Conservation (phyloP, 2,113 vertebrate genomes). For the Pelvicachromis taeniatus region DNA sequence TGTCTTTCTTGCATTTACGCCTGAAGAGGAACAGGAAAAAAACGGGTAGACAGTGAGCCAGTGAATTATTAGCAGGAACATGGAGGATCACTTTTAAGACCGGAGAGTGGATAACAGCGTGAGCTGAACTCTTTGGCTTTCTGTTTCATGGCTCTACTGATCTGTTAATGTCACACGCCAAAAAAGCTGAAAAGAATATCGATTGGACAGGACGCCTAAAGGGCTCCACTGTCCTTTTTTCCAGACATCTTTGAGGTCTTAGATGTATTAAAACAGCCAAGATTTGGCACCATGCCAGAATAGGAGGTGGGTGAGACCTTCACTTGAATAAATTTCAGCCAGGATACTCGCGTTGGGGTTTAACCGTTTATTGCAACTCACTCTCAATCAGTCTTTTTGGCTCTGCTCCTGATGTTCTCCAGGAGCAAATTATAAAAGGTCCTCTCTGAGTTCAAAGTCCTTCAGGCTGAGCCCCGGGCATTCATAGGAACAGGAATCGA, state of each 20-base stretch:
- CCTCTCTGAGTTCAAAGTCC: neutral
- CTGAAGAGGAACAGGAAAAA: neutral
- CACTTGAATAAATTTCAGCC: neutral
- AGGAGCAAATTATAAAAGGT: neutral
- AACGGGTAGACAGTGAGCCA: neutral
- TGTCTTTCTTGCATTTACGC: neutral
- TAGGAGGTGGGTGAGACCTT: neutral
- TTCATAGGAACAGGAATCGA: neutral
- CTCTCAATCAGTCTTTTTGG: neutral
- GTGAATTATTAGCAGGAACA: slow-evolving; percentile 11
- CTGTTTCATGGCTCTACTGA: slow-evolving; percentile 42
- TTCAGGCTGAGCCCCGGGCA: neutral
- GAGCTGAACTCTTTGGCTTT: slow-evolving; percentile 5
- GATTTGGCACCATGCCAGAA: slow-evolving; percentile 8
- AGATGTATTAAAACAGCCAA: slow-evolving; percentile 12
- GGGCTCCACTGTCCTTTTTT: slow-evolving; percentile 9
- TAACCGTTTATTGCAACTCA: neutral
- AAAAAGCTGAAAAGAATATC: slow-evolving; percentile 29
- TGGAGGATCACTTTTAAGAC: slow-evolving; percentile 2
- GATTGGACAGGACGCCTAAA: slow-evolving; percentile 41
- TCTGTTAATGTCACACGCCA: slow-evolving; percentile 44
- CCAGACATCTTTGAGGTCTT: neutral
- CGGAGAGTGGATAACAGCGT: slow-evolving; percentile 19
- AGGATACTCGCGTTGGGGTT: neutral
- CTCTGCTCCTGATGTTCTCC: neutral